These are phyloP conservation scores for Brachyhypopomus occidentalis DNA, from an alignment of 2,113 vertebrate species.

Conservation along the genomic window DNA sequence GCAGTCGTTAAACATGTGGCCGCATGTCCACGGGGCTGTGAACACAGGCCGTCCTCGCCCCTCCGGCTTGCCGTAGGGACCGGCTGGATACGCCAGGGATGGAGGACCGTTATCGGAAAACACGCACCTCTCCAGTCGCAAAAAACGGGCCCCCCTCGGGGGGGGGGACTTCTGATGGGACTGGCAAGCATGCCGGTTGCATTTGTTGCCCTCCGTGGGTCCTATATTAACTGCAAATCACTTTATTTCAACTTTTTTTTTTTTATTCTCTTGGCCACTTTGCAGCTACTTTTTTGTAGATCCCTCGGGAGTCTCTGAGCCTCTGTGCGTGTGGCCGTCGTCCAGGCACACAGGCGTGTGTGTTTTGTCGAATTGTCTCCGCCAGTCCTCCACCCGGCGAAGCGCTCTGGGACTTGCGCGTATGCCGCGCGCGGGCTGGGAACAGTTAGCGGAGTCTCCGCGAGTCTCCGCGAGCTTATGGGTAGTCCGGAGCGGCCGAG, in stretches of 20 bases:
- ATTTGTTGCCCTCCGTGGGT: too few relatives aligned
- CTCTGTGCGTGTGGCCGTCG: neutral
- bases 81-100: neutral
- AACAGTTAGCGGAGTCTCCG: neutral
- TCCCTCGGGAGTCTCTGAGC: neutral
- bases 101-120: neutral
- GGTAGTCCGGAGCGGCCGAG: neutral
- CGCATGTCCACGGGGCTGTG: constrained; percentile 52
- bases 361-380: neutral
- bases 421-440: neutral
- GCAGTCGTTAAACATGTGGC: constrained; percentile 62
- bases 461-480: neutral
- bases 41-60: constrained; percentile 43
- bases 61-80: neutral
- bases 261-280: neutral
- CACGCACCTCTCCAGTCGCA: too few relatives aligned
- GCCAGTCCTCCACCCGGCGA: neutral
- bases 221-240: too few relatives aligned
- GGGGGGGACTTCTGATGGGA: too few relatives aligned
- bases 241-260: neutral
- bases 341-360: neutral
- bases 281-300: neutral
- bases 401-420: neutral
- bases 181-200: too few relatives aligned
- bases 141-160: too few relatives aligned